phyloP scores from a whole-genome alignment of 2,888 invertebrate genomes.

The Graphium colonna region DNA sequence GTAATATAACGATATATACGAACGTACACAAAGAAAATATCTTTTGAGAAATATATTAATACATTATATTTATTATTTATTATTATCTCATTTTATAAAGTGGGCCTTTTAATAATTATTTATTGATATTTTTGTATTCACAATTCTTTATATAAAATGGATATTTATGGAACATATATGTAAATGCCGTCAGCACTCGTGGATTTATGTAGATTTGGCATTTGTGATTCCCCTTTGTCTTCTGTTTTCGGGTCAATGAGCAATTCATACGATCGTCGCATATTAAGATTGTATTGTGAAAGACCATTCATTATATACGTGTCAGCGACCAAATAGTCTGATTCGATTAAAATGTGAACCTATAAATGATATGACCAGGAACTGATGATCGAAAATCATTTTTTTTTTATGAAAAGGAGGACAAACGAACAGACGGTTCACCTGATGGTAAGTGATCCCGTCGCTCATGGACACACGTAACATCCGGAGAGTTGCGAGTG shows the following conservation, averaged over 20 bases:
- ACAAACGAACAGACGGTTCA: no score
- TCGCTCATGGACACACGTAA: no score
- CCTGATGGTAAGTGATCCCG: no score
- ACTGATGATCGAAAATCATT: no score
- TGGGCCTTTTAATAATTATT: no score
- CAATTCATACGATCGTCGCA: constrained; percentile 5
- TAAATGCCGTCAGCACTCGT: background rate
- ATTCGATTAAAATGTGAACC: background rate
- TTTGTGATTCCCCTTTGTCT: constrained; percentile 2
- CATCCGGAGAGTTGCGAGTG: no score
- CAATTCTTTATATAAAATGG: background rate
- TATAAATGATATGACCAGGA: constrained; percentile 1
- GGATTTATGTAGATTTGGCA: background rate
- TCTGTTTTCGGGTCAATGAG: constrained; percentile 6
- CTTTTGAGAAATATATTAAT: no score
- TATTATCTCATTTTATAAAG: no score
- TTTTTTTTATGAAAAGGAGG: no score
- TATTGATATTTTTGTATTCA: background rate
- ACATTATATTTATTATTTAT: no score
- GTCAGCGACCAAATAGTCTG: constrained; percentile 1
- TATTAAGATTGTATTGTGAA: constrained; percentile 9
- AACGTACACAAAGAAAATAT: no score
- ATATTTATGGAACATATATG: background rate
- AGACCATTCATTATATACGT: background rate
- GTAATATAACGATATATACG: constrained; percentile 38